Conservation (phyloP, 2,888 invertebrate genomes). For the Argyra leucocephala region DNA sequence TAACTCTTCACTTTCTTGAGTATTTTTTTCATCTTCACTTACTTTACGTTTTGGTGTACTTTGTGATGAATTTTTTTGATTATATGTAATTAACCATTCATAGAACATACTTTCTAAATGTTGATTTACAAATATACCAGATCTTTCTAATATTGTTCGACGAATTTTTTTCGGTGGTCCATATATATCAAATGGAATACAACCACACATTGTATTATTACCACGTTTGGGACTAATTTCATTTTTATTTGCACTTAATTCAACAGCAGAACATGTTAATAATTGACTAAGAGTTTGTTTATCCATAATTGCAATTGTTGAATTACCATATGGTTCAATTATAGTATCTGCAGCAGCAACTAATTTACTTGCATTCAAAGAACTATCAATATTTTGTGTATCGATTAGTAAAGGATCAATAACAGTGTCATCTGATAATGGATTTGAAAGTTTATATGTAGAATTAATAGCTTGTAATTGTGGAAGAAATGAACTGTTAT, state of each 20-base stretch:
- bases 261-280: background rate
- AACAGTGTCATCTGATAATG: background rate
- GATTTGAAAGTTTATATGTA: background rate
- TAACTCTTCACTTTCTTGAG: background rate
- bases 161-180: conserved; percentile 14
- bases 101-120: conserved; percentile 2
- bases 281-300: background rate
- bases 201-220: background rate
- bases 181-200: background rate
- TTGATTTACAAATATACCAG: background rate
- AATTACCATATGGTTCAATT: background rate
- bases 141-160: background rate
- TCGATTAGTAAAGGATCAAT: background rate
- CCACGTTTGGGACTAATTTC: background rate
- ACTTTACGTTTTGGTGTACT: background rate
- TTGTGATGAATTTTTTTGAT: background rate
- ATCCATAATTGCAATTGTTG: background rate
- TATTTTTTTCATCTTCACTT: background rate
- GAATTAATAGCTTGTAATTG: background rate
- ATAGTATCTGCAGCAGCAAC: background rate
- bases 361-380: background rate
- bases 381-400: background rate
- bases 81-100: background rate
- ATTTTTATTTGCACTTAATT: background rate
- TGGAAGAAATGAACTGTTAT: background rate